Evolutionary conservation across 2,888 invertebrate genomes (phyloP), one percentile per base, ranked within the genome.

Genomic region (Copidosoma aretas): DNA sequence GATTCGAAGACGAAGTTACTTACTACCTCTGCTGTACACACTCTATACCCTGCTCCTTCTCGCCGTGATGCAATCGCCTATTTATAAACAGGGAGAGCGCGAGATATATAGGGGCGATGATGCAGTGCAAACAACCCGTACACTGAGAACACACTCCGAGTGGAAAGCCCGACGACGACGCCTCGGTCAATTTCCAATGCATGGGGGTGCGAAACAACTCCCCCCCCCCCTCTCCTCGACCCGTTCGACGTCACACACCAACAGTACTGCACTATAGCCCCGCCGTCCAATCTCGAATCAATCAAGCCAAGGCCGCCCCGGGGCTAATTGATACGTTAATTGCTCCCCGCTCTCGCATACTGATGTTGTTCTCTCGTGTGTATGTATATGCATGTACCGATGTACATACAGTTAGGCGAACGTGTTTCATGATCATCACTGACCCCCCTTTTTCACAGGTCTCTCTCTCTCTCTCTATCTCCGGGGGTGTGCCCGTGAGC

Each of bases 271-370:
- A 14, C 12, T 24, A 12, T 39, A n/a, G 17, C 15, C 24, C 67
- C 60, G 5, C 10, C 72, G 73, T 75, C 73, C 79, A 77, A 79
- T 78, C 76, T 75, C 76, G 73, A 70, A 77, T 76, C 78, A 76
- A 79, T 79, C 70, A 72, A 77, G 74, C 73, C 70, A 62, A 25
- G 10, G 75, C 73, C 71, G 74, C 64, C 32, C 72, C 64, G 60
- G 61, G 73, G 61, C 74, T 79, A 78, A 79, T 79, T 77, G 76
- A 68, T 39, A 74, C 75, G 78, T 75, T 78, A 79, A 79, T 79
- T 78, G 79, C 77, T 74, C 72, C 72, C 12, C 43, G 71, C 57
- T n/a, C 10, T 24, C n/a, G 19, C 59, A 15, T 1, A 15, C n/a
- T n/a, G n/a, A n/a, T n/a, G n/a, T n/a, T 17, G 24, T 24, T 46